Evolutionary conservation across 2,797 vertebrate genomes (phyloP), one percentile per base, ranked within the genome.

Genomic region (Gallinago stenura): DNA sequence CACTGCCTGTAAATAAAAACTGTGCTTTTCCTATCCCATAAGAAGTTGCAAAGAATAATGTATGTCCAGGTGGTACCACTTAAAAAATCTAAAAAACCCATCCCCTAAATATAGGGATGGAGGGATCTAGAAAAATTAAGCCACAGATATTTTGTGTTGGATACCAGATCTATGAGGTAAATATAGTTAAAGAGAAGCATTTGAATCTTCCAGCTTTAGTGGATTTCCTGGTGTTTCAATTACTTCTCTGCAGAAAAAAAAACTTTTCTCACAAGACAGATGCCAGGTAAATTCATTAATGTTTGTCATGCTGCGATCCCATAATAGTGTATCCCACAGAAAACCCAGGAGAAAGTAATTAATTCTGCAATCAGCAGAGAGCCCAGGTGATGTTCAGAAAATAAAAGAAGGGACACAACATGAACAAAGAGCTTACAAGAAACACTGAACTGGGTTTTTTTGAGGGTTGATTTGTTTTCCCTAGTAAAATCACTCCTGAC

Each of bases 121-220:
- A 79, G 10, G 11, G 7, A 94, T 45, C 2, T 24, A 88, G 45
- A 77, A 88, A 83, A 94, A 61, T 54, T 4, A 81, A 73, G 16
- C 30, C 50, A 56, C 6, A 24, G 13, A 25, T 53, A 81, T 83
- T 77, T 80, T 51, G 19, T 28, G 22, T 22, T 86, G 53, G 45
- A 37, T 39, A 82, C 13, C 37, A 64, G 16, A 82, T 48, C 51
- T 56, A 2, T 30, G 48, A 87, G 18, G 45, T 45, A 89, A 89
- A 91, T 56, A 15, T 1, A 87, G 31, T 53, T 69, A 78, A 20
- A 66, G 25, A 81, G n/a, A 58, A 14, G 50, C 57, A 83, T 50
- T 77, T 73, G 39, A 91, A 95, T 72, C 24, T 85, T 83, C 37
- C 70, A 88, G 50, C 46, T 91, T 66, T 73, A 78, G 86, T 65